These are phyloP conservation scores for Teleiodes luculella DNA, from an alignment of 2,888 invertebrate species.

Conservation along the genomic window DNA sequence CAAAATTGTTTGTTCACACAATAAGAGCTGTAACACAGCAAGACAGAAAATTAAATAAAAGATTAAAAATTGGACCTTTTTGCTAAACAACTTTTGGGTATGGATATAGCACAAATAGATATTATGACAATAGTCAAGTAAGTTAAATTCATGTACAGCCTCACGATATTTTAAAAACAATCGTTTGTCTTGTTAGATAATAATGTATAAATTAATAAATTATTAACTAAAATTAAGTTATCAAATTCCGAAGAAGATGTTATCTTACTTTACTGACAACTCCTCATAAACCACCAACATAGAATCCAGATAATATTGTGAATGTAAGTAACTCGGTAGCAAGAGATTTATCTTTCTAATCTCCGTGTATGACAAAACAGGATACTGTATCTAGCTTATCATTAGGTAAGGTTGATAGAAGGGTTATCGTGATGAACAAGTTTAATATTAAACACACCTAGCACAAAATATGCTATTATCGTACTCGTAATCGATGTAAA, in stretches of 20 bases:
- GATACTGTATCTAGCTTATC: slow-evolving; percentile 20
- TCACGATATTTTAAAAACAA: too few relatives aligned
- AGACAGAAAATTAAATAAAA: too few relatives aligned
- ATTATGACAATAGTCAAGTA: too few relatives aligned
- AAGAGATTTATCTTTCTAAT: slow-evolving; percentile 5
- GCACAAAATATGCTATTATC: background rate
- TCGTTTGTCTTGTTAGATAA: too few relatives aligned
- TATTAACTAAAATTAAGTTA: background rate
- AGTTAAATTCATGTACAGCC: too few relatives aligned
- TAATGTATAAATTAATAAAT: too few relatives aligned
- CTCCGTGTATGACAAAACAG: slow-evolving; percentile 20
- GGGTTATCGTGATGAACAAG: background rate
- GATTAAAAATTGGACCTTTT: too few relatives aligned
- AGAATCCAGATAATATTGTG: slow-evolving; percentile 16
- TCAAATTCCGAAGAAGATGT: background rate
- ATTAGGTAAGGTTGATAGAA: slow-evolving; percentile 12
- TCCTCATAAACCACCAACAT: slow-evolving; percentile 20
- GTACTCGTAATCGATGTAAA: too few relatives aligned
- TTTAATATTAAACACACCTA: background rate
- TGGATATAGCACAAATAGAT: too few relatives aligned
- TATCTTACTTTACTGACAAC: background rate
- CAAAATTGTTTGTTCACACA: too few relatives aligned
- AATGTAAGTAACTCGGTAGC: slow-evolving; percentile 11
- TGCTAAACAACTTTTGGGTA: too few relatives aligned
- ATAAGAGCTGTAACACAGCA: too few relatives aligned